Evolutionary conservation across 2,797 vertebrate genomes (phyloP).

Genomic region (Paratrypauchen microcephalus): DNA sequence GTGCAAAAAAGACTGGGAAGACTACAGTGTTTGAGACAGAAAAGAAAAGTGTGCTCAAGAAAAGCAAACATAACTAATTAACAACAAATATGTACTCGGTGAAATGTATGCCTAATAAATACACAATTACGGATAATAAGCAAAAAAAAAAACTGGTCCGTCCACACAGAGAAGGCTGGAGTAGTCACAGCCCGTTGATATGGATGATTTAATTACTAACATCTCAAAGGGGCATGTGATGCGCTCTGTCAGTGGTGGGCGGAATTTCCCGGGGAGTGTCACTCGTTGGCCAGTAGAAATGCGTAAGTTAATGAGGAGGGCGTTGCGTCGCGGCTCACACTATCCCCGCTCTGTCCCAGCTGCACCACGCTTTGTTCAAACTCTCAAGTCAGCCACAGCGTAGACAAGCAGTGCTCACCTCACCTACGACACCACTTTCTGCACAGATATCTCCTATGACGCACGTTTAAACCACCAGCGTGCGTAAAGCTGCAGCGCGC

Average conservation of each 20-base stretch:
- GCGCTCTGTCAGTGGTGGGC: conserved; percentile 32
- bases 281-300: conserved; percentile 49
- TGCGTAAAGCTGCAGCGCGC: not conserved
- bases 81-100: too few relatives aligned
- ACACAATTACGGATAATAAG: not conserved
- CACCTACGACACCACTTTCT: not conserved
- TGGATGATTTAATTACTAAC: conserved; percentile 31
- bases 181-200: conserved; percentile 9
- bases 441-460: conserved; percentile 5
- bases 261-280: conserved; percentile 60
- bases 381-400: conserved; percentile 29
- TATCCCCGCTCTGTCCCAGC: conserved; percentile 41
- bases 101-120: too few relatives aligned
- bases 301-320: conserved; percentile 28
- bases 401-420: conserved; percentile 3
- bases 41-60: too few relatives aligned
- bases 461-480: not conserved
- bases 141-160: not conserved
- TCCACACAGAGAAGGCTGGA: not conserved
- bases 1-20: too few relatives aligned
- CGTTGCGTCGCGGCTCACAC: conserved; percentile 29
- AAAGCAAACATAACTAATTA: not conserved
- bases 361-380: conserved; percentile 70
- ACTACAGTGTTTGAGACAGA: too few relatives aligned
- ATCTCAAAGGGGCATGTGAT: conserved; percentile 44